A percentile compares a stretch with the other conserved stretches of the same genome.
Conservation (phyloP, 2,797 vertebrate genomes). For the Peromyscus eremicus region DNA sequence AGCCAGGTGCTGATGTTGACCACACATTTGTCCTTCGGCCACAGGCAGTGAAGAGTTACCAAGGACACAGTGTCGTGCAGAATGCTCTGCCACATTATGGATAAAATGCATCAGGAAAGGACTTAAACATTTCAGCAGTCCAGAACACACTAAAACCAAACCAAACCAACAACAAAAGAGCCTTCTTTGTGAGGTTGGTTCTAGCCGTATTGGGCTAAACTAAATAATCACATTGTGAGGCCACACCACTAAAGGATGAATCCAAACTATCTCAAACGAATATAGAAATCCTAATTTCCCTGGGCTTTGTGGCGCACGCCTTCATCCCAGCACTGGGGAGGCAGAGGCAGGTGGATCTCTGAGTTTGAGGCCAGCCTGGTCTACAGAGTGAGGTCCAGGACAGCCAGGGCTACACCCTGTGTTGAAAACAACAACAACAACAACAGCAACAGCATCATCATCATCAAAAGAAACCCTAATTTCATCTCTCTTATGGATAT, state of each 20-base stretch:
- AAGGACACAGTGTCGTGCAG: neutral
- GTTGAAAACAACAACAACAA: neutral
- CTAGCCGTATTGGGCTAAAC: slow-evolving; percentile 52
- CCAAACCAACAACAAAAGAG: neutral
- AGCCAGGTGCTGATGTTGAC: neutral
- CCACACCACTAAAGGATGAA: slow-evolving; percentile 5
- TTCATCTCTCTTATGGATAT: neutral
- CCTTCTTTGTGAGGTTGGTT: slow-evolving; percentile 46
- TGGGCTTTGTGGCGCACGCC: neutral
- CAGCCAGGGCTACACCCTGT: neutral
- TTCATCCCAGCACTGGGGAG: neutral
- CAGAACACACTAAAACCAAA: neutral
- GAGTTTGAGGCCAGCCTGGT: neutral
- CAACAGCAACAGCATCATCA: too few relatives aligned
- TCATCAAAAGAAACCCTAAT: neutral
- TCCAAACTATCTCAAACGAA: neutral
- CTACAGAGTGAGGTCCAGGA: neutral
- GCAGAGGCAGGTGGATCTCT: neutral
- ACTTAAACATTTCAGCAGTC: neutral
- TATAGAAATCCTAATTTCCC: neutral
- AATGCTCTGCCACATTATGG: neutral
- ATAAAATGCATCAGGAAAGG: slow-evolving; percentile 16
- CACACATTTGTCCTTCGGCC: neutral
- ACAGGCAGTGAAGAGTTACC: neutral
- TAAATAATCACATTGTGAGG: slow-evolving; percentile 27